These are phyloP conservation scores for Vulpes vulpes DNA, from an alignment of 2,113 vertebrate genomes.

Conservation along the genomic window DNA sequence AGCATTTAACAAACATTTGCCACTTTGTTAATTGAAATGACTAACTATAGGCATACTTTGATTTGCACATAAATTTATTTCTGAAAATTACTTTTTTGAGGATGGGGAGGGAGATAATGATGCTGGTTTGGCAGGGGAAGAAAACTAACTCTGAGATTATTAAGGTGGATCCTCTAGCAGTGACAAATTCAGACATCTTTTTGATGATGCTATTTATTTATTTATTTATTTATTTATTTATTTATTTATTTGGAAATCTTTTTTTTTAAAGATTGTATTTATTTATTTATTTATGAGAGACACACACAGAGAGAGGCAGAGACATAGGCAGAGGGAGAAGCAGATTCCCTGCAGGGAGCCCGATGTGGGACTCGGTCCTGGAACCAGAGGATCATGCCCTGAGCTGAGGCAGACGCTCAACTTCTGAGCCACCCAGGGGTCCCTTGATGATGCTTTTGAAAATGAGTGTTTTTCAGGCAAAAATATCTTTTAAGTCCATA, in stretches of 20 bases:
- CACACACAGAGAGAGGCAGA: too few species aligned
- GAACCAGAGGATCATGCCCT: too few species aligned
- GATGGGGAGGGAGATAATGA: background rate
- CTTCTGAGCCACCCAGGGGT: too few species aligned
- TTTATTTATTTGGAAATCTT: too few species aligned
- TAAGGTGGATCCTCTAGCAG: background rate
- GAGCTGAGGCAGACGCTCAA: too few species aligned
- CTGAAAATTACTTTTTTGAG: constrained; percentile 12
- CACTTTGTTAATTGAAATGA: constrained; percentile 2
- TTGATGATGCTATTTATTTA: background rate
- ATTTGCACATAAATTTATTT: constrained; percentile 51
- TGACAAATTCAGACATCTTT: background rate
- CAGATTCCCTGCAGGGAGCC: too few species aligned
- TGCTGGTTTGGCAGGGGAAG: background rate
- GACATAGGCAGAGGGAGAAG: too few species aligned
- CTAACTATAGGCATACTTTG: constrained; percentile 8
- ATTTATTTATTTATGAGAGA: too few species aligned
- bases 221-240: too few species aligned
- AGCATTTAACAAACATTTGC: constrained; percentile 22
- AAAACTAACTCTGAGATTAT: constrained; percentile 18
- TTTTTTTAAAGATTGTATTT: too few species aligned
- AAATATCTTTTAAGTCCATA: constrained; percentile 30
- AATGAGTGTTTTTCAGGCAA: constrained; percentile 34
- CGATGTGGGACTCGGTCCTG: too few species aligned
- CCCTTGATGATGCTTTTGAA: background rate